These are phyloP conservation scores for Ctenoplectra terminalis DNA, from an alignment of 1,140 invertebrate genomes.

Conservation along the genomic window DNA sequence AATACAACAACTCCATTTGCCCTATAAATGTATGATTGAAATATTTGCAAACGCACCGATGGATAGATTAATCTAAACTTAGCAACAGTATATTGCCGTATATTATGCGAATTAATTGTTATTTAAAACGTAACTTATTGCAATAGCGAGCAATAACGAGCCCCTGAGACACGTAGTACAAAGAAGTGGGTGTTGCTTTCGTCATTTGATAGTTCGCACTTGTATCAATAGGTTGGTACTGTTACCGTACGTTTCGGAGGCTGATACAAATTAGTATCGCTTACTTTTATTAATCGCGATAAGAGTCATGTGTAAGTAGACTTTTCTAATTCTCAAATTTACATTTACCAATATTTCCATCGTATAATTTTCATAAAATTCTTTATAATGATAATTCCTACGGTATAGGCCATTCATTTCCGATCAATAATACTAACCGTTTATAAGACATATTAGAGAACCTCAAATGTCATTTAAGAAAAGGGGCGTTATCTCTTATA, in stretches of 20 bases:
- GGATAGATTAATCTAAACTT: neutral
- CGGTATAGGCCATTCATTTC: conserved; percentile 43
- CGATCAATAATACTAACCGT: conserved; percentile 74
- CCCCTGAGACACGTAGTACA: conserved; percentile 56
- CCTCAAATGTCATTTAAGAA: conserved; percentile 69
- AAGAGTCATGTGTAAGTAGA: conserved; percentile 65
- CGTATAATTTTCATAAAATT: neutral
- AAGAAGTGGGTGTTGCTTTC: conserved; percentile 75
- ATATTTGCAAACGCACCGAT: neutral
- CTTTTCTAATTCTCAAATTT: conserved; percentile 11
- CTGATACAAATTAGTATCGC: conserved; percentile 33
- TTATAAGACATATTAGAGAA: conserved; percentile 59
- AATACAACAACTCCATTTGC: conserved; percentile 38
- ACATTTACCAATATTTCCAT: neutral
- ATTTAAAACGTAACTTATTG: neutral
- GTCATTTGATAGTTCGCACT: conserved; percentile 57
- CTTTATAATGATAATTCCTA: neutral
- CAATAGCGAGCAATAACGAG: neutral
- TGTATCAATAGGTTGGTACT: conserved; percentile 51
- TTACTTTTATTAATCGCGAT: conserved; percentile 21
- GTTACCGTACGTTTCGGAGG: conserved; percentile 30
- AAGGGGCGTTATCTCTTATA: conserved; percentile 61
- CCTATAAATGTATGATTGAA: conserved; percentile 9
- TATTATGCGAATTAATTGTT: neutral
- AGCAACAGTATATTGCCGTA: neutral